Evolutionary conservation across 2,888 invertebrate species (phyloP).

Genomic region (Yponomeuta cagnagella): DNA sequence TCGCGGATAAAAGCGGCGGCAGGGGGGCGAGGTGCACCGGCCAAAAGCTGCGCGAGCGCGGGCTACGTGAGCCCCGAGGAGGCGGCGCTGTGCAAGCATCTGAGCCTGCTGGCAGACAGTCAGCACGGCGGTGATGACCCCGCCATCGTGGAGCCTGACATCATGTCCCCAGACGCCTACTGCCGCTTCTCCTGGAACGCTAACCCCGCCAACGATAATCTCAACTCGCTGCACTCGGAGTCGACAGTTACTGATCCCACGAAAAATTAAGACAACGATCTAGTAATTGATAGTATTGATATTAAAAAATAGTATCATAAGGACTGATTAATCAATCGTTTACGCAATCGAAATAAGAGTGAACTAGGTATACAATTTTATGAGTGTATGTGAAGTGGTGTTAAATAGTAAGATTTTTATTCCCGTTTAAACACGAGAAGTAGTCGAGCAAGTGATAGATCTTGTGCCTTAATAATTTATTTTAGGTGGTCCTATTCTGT

Average conservation of each 20-base stretch:
- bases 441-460: slow-evolving; percentile 54
- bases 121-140: slow-evolving; percentile 54
- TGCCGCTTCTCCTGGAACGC: slow-evolving; percentile 72
- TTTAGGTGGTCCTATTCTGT: slow-evolving; percentile 63
- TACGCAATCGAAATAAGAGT: slow-evolving; percentile 26
- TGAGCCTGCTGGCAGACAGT: slow-evolving; percentile 56
- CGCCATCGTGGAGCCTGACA: slow-evolving; percentile 57
- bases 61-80: slow-evolving; percentile 63
- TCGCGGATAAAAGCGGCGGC: slow-evolving; percentile 56
- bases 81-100: slow-evolving; percentile 62
- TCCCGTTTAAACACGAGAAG: neutral
- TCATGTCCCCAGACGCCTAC: slow-evolving; percentile 68
- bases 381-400: neutral
- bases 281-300: slow-evolving; percentile 33
- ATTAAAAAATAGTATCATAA: slow-evolving; percentile 44
- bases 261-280: slow-evolving; percentile 50
- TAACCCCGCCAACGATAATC: slow-evolving; percentile 64
- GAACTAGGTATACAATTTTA: slow-evolving; percentile 40
- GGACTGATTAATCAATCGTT: slow-evolving; percentile 23
- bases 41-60: slow-evolving; percentile 46
- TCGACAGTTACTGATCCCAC: slow-evolving; percentile 47
- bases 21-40: slow-evolving; percentile 30
- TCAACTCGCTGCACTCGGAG: slow-evolving; percentile 59
- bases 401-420: neutral
- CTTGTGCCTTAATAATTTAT: slow-evolving; percentile 76